These are phyloP conservation scores for Hydrochoerus hydrochaeris DNA, from an alignment of 2,113 vertebrate genomes.

Conservation along the genomic window DNA sequence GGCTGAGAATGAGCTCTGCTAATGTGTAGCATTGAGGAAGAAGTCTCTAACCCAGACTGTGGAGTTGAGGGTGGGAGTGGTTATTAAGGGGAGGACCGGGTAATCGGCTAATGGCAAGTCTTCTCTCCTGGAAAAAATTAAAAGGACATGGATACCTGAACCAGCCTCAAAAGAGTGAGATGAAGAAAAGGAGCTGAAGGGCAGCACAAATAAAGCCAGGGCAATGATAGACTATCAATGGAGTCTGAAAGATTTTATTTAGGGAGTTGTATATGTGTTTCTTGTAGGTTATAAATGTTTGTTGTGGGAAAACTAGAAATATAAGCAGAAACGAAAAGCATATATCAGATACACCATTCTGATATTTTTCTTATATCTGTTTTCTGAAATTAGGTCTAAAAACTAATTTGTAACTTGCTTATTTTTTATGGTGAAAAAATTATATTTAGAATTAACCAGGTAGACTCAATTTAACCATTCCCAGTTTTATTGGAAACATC, in stretches of 20 bases:
- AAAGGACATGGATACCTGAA: not conserved
- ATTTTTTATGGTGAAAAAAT: not conserved
- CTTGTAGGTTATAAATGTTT: not conserved
- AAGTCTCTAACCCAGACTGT: not conserved
- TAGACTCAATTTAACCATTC: not conserved
- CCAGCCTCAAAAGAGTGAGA: not conserved
- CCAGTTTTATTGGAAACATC: constrained; percentile 88
- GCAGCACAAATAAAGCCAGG: not conserved
- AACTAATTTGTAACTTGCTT: not conserved
- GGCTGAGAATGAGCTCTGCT: not conserved
- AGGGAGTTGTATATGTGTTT: not conserved
- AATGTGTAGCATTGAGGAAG: not conserved
- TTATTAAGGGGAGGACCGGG: not conserved
- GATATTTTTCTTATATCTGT: not conserved
- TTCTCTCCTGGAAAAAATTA: not conserved
- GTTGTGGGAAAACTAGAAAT: constrained; percentile 42
- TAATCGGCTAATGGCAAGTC: not conserved
- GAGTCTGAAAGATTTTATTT: not conserved
- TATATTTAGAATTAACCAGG: not conserved
- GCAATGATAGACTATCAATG: not conserved
- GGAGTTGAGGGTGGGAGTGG: not conserved
- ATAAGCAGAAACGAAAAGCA: not conserved
- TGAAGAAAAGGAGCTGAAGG: not conserved
- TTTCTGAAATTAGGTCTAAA: constrained; percentile 25
- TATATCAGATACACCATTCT: not conserved